Percentiles rank a stretch among this genome's conserved stretches.
These are phyloP conservation scores for Heliocidaris erythrogramma DNA, from an alignment of 35 echinoderm and acorn worm genomes.

Conservation along the genomic window DNA sequence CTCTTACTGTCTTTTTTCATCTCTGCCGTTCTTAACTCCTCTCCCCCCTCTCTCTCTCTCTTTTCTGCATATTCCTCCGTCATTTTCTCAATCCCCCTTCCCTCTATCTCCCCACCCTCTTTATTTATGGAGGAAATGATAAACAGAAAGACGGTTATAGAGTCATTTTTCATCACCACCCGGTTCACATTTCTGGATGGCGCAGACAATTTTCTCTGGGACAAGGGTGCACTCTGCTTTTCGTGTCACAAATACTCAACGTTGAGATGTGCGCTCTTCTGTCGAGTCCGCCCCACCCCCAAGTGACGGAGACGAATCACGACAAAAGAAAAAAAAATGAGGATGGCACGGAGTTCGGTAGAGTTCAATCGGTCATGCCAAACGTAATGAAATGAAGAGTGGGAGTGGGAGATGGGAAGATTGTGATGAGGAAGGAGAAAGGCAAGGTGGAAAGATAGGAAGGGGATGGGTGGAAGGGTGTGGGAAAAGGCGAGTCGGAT, in stretches of 20 bases:
- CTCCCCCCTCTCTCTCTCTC: no score
- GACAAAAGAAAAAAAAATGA: not conserved
- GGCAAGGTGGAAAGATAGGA: not conserved
- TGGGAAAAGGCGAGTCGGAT: no score
- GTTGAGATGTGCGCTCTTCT: not conserved
- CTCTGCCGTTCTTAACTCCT: no score
- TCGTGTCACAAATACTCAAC: slow-evolving; percentile 16
- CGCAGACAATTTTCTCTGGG: not conserved
- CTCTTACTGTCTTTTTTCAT: no score
- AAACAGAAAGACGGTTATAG: no score
- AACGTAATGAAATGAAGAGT: not conserved
- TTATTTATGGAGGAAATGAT: no score
- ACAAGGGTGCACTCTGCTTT: not conserved
- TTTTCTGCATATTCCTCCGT: no score
- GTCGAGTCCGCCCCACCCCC: not conserved
- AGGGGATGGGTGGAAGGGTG: not conserved
- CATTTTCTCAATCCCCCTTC: no score
- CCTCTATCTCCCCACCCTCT: no score
- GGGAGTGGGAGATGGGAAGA: no score
- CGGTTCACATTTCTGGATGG: not conserved
- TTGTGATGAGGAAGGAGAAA: no score
- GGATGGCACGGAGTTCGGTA: not conserved
- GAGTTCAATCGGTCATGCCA: slow-evolving; percentile 8
- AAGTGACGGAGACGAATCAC: not conserved
- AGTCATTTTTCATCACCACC: not conserved